Base-by-base conservation (phyloP, 1,140 invertebrate genomes). In the Halictus rubicundus region DNA sequence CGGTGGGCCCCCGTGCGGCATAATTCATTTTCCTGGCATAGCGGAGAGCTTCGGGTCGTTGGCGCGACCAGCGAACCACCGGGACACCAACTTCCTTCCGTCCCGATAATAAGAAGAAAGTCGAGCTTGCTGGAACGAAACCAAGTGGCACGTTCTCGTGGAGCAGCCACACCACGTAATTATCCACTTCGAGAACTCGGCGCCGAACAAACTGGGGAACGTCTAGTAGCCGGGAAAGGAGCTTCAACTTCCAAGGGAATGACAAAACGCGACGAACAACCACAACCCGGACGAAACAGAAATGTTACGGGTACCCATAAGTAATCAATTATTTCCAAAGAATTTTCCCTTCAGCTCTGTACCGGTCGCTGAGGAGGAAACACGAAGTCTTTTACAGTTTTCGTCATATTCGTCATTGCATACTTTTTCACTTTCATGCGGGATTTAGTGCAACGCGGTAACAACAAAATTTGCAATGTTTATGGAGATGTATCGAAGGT, bases 11-110 rank as follows among this genome's bases (percentile, higher is more conserved):
- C 23, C 23, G 37, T 19, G 37, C 52, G n/a, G 68, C 68, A 83
- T 84, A 85, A 85, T 84, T 85, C 79, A 85, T 84, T 82, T 82
- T 60, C 71, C 32, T 60, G 49, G 78, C 54, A 79, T n/a, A 78
- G 64, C 49, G 63, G 27, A 78, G 75, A 37, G 5, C 16, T 16
- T 5, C 7, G 27, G 72, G 66, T 83, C 80, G 80, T 80, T 80
- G 77, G 83, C 81, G 60, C 76, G 57, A 63, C 39, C 46, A 37
- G 46, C 16, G 65, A 66, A 46, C 73, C 68, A 21, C 25, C 27
- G 49, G 59, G 27, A 32, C 19, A 21, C 57, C 27, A 80, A 71
- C 68, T 81, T 52, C 68, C 37, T n/a, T 23, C 21, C 10, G 25
- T 52, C 10, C n/a, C 64, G 64, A 66, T 83, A 72, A 71, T 81